phyloP scores from a whole-genome alignment of 37 sponge, comb jelly and placozoan species.

The Sycon ciliatum region DNA sequence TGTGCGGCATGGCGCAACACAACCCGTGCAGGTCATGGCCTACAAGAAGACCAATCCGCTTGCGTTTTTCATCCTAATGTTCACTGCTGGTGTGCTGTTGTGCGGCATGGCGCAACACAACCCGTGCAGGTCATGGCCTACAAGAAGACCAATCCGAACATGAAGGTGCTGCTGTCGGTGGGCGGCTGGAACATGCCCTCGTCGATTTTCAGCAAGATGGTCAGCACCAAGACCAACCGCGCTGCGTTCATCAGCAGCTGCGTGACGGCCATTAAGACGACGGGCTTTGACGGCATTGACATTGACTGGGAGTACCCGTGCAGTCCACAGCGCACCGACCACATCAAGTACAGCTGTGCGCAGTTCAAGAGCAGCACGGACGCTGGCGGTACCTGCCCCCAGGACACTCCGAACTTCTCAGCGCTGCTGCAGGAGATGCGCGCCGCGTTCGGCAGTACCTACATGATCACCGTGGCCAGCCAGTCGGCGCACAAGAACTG shows the following conservation, averaged over 20 bases:
- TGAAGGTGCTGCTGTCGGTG: slow-evolving; percentile 20
- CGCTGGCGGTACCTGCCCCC: slow-evolving; percentile 26
- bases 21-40: background rate
- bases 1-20: background rate
- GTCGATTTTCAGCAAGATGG: slow-evolving; percentile 25
- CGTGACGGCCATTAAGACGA: background rate
- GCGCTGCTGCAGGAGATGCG: slow-evolving; percentile 15
- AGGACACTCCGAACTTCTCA: slow-evolving; percentile 13
- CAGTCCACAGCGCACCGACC: background rate
- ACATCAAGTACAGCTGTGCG: slow-evolving; percentile 1
- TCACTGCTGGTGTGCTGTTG: too few relatives aligned
- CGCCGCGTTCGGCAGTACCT: background rate
- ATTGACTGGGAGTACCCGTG: slow-evolving; percentile 32
- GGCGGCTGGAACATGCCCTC: slow-evolving; percentile 24
- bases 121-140: background rate
- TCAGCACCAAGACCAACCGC: background rate
- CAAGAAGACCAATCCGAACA: background rate
- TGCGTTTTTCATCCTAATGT: too few relatives aligned
- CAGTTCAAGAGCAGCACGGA: background rate
- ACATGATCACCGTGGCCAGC: slow-evolving; percentile 8
- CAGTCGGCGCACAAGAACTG: background rate
- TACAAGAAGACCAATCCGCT: slow-evolving; percentile 14
- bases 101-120: background rate
- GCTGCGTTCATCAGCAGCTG: slow-evolving; percentile 13
- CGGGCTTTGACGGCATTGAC: slow-evolving; percentile 18